A percentile compares a stretch with the other conserved stretches of the same genome.
Conservation (phyloP, 2,113 vertebrate species). For the Canis aureus region DNA sequence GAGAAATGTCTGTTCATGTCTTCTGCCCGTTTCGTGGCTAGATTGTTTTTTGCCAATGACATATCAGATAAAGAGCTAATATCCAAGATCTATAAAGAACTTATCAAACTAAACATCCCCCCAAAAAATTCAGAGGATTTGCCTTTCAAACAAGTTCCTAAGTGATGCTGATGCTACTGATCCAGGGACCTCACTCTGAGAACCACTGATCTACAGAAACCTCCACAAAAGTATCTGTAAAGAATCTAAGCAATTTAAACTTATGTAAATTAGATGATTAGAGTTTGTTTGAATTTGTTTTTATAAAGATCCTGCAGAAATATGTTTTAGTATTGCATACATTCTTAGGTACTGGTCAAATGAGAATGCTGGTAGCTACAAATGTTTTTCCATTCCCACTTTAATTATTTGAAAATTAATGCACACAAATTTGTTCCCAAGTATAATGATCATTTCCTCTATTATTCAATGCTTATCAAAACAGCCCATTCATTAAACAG, state of each 20-base stretch:
- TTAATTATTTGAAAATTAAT: constrained; percentile 53
- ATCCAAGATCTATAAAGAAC: too few species aligned
- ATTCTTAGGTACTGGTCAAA: neutral
- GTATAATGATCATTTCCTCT: neutral
- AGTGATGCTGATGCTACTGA: neutral
- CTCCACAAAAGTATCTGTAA: neutral
- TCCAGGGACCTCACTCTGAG: neutral
- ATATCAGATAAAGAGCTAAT: too few species aligned
- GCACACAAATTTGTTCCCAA: neutral
- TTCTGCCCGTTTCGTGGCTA: too few species aligned
- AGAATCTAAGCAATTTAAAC: neutral
- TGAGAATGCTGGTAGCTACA: neutral
- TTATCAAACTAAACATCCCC: too few species aligned
- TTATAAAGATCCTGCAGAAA: neutral
- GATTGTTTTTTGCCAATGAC: too few species aligned
- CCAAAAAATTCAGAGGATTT: neutral
- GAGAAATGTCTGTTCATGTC: too few species aligned
- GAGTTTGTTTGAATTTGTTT: neutral
- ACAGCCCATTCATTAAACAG: neutral
- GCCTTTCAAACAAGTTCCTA: neutral
- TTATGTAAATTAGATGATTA: neutral
- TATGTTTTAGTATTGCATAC: neutral
- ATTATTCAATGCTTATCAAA: neutral
- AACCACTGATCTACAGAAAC: neutral
- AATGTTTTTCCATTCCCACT: constrained; percentile 7